These are phyloP conservation scores for Stenoptilia bipunctidactyla DNA, from an alignment of 2,888 invertebrate species.

Conservation along the genomic window DNA sequence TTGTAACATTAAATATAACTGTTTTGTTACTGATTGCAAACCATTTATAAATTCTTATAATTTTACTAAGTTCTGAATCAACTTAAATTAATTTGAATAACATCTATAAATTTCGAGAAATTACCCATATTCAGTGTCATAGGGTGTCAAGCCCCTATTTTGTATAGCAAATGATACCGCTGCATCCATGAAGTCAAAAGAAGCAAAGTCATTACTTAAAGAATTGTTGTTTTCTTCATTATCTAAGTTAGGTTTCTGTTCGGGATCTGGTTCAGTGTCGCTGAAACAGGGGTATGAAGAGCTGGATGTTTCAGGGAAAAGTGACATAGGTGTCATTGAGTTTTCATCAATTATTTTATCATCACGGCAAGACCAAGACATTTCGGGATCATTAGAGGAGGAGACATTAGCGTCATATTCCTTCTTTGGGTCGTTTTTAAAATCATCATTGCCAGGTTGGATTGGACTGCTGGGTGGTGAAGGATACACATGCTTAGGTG, in stretches of 20 bases:
- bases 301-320: slow-evolving; percentile 30
- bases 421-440: slow-evolving; percentile 3
- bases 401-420: slow-evolving; percentile 6
- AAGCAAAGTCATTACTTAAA: slow-evolving; percentile 25
- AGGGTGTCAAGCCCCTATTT: slow-evolving; percentile 76
- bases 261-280: slow-evolving; percentile 21
- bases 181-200: slow-evolving; percentile 75
- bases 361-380: slow-evolving; percentile 30
- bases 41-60: no score
- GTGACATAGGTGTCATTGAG: slow-evolving; percentile 21
- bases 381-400: slow-evolving; percentile 24
- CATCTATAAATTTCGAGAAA: no score
- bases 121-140: slow-evolving; percentile 58
- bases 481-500: slow-evolving; percentile 18
- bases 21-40: no score
- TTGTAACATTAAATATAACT: no score
- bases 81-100: no score
- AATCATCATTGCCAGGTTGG: slow-evolving; percentile 29
- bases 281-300: slow-evolving; percentile 30
- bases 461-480: slow-evolving; percentile 29
- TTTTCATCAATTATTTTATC: slow-evolving; percentile 22
- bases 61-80: no score
- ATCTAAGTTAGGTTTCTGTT: slow-evolving; percentile 24
- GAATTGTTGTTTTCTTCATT: slow-evolving; percentile 22
- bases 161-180: slow-evolving; percentile 83